A percentile compares a stretch with the other conserved stretches of the same genome.
Evolutionary conservation across 2,113 vertebrate species (phyloP).

Genomic region (Amblyopsis rosae): DNA sequence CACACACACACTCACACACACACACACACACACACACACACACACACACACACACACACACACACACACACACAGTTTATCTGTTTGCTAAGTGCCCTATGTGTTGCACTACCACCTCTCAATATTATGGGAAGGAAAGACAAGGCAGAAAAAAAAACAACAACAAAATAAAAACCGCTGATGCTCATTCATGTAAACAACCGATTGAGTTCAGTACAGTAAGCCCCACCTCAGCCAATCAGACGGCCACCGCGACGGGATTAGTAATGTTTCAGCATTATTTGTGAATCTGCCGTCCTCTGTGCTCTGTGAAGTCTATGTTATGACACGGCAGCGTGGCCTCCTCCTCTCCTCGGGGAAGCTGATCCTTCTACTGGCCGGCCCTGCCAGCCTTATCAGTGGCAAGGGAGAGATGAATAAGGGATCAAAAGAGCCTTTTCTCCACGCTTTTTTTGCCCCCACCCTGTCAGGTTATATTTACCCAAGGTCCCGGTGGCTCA

Average conservation of each 20-base stretch:
- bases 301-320: conserved; percentile 24
- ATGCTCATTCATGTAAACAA: too few species aligned
- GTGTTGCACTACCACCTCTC: too few species aligned
- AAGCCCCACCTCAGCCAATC: too few species aligned
- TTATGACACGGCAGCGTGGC: conserved; percentile 41
- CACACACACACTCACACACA: conserved; percentile 5
- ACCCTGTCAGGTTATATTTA: conserved; percentile 71
- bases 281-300: background rate
- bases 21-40: background rate
- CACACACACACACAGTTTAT: background rate
- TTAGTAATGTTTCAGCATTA: too few species aligned
- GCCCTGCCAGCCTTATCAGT: conserved; percentile 57
- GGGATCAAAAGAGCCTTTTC: conserved; percentile 72
- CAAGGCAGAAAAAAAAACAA: too few species aligned
- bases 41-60: background rate
- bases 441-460: conserved; percentile 42
- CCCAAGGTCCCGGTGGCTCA: conserved; percentile 49
- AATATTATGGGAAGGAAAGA: too few species aligned
- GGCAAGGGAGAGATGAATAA: conserved; percentile 69
- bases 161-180: too few species aligned
- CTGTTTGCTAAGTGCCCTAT: too few species aligned
- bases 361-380: conserved; percentile 55
- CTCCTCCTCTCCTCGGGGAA: conserved; percentile 52
- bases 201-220: too few species aligned
- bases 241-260: too few species aligned